Evolutionary conservation across 2,797 vertebrate genomes (phyloP), one percentile per base, ranked within the genome.

Genomic region (Poeciliopsis gracilis): DNA sequence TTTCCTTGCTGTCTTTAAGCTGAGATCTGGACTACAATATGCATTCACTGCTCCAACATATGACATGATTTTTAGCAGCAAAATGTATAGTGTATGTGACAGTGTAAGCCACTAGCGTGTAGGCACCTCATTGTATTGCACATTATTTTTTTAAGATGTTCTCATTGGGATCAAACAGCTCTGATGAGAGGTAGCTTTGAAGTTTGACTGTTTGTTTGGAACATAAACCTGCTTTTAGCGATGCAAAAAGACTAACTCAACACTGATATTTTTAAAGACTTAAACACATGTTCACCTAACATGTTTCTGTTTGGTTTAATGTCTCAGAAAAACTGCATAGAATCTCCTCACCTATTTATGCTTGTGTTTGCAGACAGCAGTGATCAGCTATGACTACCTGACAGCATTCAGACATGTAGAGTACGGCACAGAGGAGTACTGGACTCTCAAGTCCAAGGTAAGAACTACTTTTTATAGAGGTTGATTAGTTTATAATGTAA

Each of bases 361-460:
- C 93, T 95, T 12, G 36, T 67, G 38, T 67, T 25, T 41, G 74
- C 94, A 99, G 98, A 99, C 97, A 0, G 97, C 95, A 16, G 89
- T 95, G 82, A 97, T 99, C 95, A 97, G 95, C 87, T 98, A 94
- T 8, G 98, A 99, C 93, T 99, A 99, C 83, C 93, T 99, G 86
- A 97, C 96, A 0, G 94, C 97, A 43, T 96, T 99, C 81, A 96
- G 90, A 89, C 89, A 94, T 0, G 92, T 98, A 83, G 94, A 96
- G 0, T 91, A 93, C 0, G 97, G 95, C 83, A 96, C 97, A 23
- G 95, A 97, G 55, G 96, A 98, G 77, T 98, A 98, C 87, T 91
- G 94, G 78, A 87, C 89, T n/a, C 93, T 97, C 90, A 97, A 92
- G 86, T 99, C 98, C 23, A 94, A 98, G 97, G 98, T 99, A 96